Evolutionary conservation across 2,113 vertebrate genomes (phyloP).

Genomic region (Thunnus thynnus): DNA sequence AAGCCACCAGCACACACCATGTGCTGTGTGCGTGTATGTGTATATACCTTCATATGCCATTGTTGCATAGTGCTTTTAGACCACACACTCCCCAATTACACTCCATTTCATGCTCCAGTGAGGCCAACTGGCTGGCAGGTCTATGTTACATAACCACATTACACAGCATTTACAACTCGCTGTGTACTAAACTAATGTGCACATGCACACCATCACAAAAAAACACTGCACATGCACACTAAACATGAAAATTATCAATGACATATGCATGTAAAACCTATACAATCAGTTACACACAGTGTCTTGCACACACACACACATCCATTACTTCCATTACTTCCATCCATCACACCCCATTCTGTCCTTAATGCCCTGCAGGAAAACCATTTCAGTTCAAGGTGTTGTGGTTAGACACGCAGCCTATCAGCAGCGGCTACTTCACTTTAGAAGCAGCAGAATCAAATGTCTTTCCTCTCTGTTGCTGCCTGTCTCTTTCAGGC

Average conservation of each 20-base stretch:
- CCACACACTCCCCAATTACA: slow-evolving; percentile 73
- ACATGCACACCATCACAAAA: slow-evolving; percentile 16
- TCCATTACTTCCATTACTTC: background rate
- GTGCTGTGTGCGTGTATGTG: background rate
- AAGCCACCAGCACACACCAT: slow-evolving; percentile 26
- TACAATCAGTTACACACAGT: background rate
- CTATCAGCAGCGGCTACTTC: slow-evolving; percentile 30
- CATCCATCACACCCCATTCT: background rate
- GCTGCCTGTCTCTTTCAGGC: slow-evolving; percentile 38
- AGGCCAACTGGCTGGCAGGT: slow-evolving; percentile 56
- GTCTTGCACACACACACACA: background rate
- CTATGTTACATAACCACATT: slow-evolving; percentile 70
- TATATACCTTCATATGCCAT: slow-evolving; percentile 48
- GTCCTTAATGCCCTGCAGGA: slow-evolving; percentile 24
- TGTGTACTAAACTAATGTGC: slow-evolving; percentile 34
- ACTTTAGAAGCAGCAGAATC: slow-evolving; percentile 38
- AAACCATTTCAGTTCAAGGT: slow-evolving; percentile 55
- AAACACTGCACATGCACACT: background rate
- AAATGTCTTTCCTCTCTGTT: slow-evolving; percentile 41
- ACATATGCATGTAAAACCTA: background rate
- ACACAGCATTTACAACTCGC: slow-evolving; percentile 70
- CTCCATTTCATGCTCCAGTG: slow-evolving; percentile 74
- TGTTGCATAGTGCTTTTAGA: slow-evolving; percentile 61
- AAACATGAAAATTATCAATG: background rate
- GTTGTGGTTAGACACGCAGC: slow-evolving; percentile 22